Evolutionary conservation across 2,888 invertebrate genomes (phyloP), one percentile per base, ranked within the genome.

Genomic region (Xestia rhomboidea): DNA sequence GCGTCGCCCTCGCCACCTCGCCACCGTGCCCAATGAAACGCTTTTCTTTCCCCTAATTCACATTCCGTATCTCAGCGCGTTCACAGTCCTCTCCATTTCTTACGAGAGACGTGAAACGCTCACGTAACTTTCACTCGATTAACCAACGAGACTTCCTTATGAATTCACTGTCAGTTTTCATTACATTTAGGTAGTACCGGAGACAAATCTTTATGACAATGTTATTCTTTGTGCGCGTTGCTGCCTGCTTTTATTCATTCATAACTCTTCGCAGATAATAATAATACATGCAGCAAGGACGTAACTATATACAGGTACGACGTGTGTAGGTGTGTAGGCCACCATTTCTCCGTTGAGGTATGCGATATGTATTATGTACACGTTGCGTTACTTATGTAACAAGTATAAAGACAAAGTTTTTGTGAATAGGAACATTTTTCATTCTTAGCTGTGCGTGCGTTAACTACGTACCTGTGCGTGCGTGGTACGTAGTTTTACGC

Each of bases 61-160:
- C 93, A 94, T 95, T 95, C 91, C 92, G 91, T 93, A 93, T 93
- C 93, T 93, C 91, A 91, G 91, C 91, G 90, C 92, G 90, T 94
- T 92, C 93, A 90, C 90, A 91, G 92, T 93, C 92, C 89, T 92
- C 92, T 92, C 91, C 93, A 93, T 94, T 95, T 93, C 93, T 94
- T 93, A 91, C 90, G 91, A 91, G 93, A 93, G 93, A 94, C 92
- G 94, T 94, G 93, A 93, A 93, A 93, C 90, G 93, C 90, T 94
- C 95, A 93, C 94, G 93, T 94, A 95, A 94, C 95, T 95, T 94
- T 93, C 95, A 91, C 94, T 94, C 95, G 94, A 96, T 96, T 96
- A 95, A 95, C 93, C 94, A 93, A 90, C 90, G 89, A 91, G 91
- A 90, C 91, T 92, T 92, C 91, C 91, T 92, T 93, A 92, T 92